Evolutionary conservation across 1,140 invertebrate genomes (phyloP), one percentile per base, ranked within the genome.

Genomic region (Panagrolaimus sp.): DNA sequence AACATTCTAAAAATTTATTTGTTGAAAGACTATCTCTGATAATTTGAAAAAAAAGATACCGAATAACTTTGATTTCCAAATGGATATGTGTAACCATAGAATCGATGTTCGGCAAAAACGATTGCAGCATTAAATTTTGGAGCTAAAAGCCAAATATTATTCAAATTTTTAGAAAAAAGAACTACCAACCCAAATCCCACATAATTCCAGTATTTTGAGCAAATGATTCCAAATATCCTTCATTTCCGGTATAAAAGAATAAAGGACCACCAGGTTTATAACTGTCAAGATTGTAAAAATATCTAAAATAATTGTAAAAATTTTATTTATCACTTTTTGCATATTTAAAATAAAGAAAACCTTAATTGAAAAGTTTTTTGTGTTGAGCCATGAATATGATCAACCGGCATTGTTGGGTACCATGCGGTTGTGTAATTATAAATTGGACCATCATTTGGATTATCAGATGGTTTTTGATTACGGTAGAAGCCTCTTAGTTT

Each of bases 101-200:
- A 98, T 72, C 94, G 88, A 83, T 95, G 94, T 82, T 97, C 94
- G 55, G 91, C 92, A 86, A 96, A 97, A 6, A 97, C 87, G 1
- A 97, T 74, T 67, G 91, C 83, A 2, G 93, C 93, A 46, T 86
- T 86, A 77, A 93, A 92, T 77, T 89, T 83, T 10, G 87, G 83
- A 0, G 93, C 93, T 17, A 67, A 47, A 67, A 32, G 8, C 6
- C 43, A 67, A 12, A 67, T 28, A 15, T 32, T n/a, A 17, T 32
- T 32, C 1, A 91, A 92, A 84, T 96, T 95, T 78, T 94, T 85
- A 12, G 90, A 91, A 86, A 97, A 97, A n/a, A n/a, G n/a, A n/a
- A n/a, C n/a, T 38, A 4, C 7, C 32, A 38, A 38, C 32, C 43
- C 14, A 67, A 47, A 67, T 67, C 65, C n/a, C 43, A 67, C 65